Conservation (phyloP, 1,140 invertebrate genomes). For the Coenobita brevimanus region DNA sequence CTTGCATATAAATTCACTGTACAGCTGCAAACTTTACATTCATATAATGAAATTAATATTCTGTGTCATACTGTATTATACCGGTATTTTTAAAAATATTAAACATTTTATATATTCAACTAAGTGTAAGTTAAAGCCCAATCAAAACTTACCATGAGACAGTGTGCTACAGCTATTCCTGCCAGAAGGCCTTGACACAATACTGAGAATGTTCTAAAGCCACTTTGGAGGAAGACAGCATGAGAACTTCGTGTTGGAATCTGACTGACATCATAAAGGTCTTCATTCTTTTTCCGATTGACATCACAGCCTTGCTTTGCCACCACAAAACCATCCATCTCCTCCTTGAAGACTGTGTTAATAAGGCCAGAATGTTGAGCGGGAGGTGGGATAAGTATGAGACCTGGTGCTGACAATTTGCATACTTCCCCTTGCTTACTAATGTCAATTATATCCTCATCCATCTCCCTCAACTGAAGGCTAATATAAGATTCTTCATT, state of each 20-base stretch:
- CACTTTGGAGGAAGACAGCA: slow-evolving; percentile 62
- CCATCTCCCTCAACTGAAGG: slow-evolving; percentile 40
- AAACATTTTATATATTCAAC: neutral
- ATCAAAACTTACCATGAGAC: slow-evolving; percentile 54
- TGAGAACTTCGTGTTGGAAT: slow-evolving; percentile 30
- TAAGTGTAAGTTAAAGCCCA: neutral
- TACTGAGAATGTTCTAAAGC: slow-evolving; percentile 67
- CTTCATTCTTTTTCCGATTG: slow-evolving; percentile 36
- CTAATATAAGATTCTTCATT: slow-evolving; percentile 55
- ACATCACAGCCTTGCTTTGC: slow-evolving; percentile 20
- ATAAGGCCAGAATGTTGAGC: slow-evolving; percentile 5
- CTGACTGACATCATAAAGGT: slow-evolving; percentile 37
- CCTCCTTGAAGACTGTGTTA: slow-evolving; percentile 42
- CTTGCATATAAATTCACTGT: too few species aligned
- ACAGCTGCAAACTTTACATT: too few species aligned
- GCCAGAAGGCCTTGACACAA: slow-evolving; percentile 64
- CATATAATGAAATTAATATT: too few species aligned
- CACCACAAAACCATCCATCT: slow-evolving; percentile 47
- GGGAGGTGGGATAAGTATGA: slow-evolving; percentile 13
- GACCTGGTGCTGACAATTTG: slow-evolving; percentile 16
- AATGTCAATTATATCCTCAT: slow-evolving; percentile 39
- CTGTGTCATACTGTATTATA: too few species aligned
- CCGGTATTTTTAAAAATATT: too few species aligned
- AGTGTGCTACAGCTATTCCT: slow-evolving; percentile 66
- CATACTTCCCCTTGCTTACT: neutral